phyloP scores from a whole-genome alignment of 2,888 invertebrate species.

The Melikaiella ostensackeni region DNA sequence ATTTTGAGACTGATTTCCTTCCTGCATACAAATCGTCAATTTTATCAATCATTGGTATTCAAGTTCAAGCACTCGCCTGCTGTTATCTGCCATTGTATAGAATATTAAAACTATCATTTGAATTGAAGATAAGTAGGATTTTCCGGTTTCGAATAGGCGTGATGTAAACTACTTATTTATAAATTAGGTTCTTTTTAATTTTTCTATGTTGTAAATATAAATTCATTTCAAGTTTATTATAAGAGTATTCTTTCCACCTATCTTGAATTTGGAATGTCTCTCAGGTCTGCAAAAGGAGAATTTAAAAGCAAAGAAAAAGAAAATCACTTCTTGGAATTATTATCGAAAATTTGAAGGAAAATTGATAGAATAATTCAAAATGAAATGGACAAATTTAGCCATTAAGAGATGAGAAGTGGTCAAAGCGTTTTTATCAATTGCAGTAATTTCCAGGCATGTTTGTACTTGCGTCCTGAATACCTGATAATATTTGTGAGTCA shows the following conservation, averaged over 20 bases:
- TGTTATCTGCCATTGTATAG: background rate
- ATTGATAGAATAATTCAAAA: background rate
- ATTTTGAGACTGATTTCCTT: background rate
- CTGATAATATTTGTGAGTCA: constrained; percentile 8
- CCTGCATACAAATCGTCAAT: background rate
- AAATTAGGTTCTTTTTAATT: background rate
- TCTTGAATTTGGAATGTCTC: too few relatives aligned
- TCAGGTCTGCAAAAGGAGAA: too few relatives aligned
- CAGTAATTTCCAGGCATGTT: background rate
- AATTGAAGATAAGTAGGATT: background rate
- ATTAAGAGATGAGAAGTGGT: background rate
- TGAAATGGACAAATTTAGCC: background rate
- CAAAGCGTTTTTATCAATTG: background rate
- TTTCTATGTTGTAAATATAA: too few relatives aligned
- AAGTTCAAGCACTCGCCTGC: background rate
- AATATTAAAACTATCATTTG: background rate
- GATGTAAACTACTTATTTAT: background rate
- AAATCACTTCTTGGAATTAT: background rate
- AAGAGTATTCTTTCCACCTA: too few relatives aligned
- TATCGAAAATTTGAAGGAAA: background rate
- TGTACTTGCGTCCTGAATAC: constrained; percentile 4
- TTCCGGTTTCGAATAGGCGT: background rate
- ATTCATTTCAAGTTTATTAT: too few relatives aligned
- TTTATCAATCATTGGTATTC: constrained; percentile 3
- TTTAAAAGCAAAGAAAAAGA: too few relatives aligned